A percentile compares a stretch with the other conserved stretches of the same genome.
These are phyloP conservation scores for Heliconius sara DNA, from an alignment of 2,888 invertebrate genomes.

Conservation along the genomic window DNA sequence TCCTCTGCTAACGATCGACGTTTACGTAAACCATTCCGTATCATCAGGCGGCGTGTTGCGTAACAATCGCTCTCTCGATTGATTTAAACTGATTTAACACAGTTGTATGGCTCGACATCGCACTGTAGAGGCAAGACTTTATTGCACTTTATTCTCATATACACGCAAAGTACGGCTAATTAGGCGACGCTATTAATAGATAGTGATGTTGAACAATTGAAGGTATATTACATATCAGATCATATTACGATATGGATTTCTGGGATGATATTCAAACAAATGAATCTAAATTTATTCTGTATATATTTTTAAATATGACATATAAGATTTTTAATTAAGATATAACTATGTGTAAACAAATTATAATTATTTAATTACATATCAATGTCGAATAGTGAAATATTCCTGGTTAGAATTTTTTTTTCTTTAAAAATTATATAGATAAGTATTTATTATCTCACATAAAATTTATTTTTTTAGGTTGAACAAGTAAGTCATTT, in stretches of 20 bases:
- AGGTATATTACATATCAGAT: slow-evolving; percentile 27
- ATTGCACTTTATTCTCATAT: slow-evolving; percentile 37
- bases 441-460: not conserved
- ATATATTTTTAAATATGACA: slow-evolving; percentile 1
- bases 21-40: slow-evolving; percentile 20
- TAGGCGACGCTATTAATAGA: slow-evolving; percentile 45
- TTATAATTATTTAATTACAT: not conserved
- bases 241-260: slow-evolving; percentile 23
- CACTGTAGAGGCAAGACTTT: slow-evolving; percentile 36
- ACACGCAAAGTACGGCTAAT: slow-evolving; percentile 40
- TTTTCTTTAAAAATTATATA: not conserved
- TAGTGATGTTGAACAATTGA: slow-evolving; percentile 39
- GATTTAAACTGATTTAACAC: slow-evolving; percentile 46
- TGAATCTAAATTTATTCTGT: not conserved
- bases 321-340: not conserved
- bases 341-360: not conserved
- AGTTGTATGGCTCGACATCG: slow-evolving; percentile 44
- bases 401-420: not conserved
- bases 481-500: slow-evolving; percentile 6
- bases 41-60: slow-evolving; percentile 20
- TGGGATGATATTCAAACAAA: not conserved
- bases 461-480: not conserved
- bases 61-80: slow-evolving; percentile 37
- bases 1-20: slow-evolving; percentile 29
- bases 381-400: slow-evolving; percentile 9